These are phyloP conservation scores for Oplegnathus fasciatus DNA, from an alignment of 2,113 vertebrate genomes.

Conservation along the genomic window DNA sequence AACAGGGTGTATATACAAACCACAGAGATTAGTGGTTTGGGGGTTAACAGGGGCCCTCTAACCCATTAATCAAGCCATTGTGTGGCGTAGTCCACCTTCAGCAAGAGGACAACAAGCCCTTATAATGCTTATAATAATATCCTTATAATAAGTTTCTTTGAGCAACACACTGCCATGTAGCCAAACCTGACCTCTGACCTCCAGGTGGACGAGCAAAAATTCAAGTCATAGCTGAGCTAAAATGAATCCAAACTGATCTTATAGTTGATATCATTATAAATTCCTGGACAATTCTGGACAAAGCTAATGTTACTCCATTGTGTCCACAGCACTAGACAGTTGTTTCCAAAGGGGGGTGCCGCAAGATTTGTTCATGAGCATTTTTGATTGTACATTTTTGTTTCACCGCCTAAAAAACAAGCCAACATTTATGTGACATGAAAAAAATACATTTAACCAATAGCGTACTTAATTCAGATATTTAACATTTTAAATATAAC, in stretches of 20 bases:
- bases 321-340: background rate
- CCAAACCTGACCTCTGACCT: slow-evolving; percentile 11
- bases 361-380: background rate
- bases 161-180: background rate
- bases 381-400: background rate
- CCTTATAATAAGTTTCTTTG: background rate
- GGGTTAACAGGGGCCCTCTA: background rate
- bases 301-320: background rate
- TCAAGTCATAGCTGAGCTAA: background rate
- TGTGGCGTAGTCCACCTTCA: background rate
- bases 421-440: background rate
- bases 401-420: background rate
- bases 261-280: background rate
- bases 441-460: background rate
- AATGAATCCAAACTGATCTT: background rate
- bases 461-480: background rate
- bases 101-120: background rate
- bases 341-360: background rate
- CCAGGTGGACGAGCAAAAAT: background rate
- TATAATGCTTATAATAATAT: no score
- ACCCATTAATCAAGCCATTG: background rate
- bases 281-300: no score
- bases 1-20: background rate
- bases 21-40: background rate
- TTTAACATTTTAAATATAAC: background rate